Conservation (phyloP, 2,888 invertebrate species). For the Amphimallon solstitiale region DNA sequence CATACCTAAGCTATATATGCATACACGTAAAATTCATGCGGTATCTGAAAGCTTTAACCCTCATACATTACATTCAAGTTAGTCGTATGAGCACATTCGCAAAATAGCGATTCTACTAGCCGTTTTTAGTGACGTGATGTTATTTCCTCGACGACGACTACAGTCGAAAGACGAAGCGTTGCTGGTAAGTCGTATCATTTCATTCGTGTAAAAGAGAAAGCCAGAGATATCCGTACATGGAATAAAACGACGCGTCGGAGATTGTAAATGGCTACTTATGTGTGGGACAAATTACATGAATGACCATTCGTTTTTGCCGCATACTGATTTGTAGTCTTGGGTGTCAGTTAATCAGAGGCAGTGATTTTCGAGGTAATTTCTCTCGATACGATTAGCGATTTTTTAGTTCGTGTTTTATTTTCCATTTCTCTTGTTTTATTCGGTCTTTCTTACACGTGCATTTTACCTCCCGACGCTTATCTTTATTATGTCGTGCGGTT, state of each 20-base stretch:
- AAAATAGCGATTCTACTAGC: constrained; percentile 20
- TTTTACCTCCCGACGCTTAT: background rate
- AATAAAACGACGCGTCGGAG: constrained; percentile 39
- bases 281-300: constrained; percentile 43
- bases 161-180: constrained; percentile 15
- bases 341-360: constrained; percentile 37
- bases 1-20: no score
- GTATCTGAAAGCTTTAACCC: background rate
- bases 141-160: constrained; percentile 19
- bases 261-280: constrained; percentile 43
- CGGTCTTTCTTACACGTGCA: background rate
- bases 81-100: constrained; percentile 26
- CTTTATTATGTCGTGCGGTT: constrained; percentile 17
- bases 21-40: background rate
- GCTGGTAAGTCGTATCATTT: background rate
- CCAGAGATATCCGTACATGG: constrained; percentile 6
- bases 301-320: constrained; percentile 41
- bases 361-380: constrained; percentile 34
- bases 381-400: constrained; percentile 24
- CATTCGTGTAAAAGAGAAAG: constrained; percentile 7
- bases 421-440: constrained; percentile 5
- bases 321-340: constrained; percentile 41
- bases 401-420: constrained; percentile 18
- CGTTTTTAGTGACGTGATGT: constrained; percentile 33
- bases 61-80: constrained; percentile 12